Percentiles rank a stretch among this genome's conserved stretches.
Evolutionary conservation across 2,797 vertebrate species (phyloP).

Genomic region (Serranus cabrilla): DNA sequence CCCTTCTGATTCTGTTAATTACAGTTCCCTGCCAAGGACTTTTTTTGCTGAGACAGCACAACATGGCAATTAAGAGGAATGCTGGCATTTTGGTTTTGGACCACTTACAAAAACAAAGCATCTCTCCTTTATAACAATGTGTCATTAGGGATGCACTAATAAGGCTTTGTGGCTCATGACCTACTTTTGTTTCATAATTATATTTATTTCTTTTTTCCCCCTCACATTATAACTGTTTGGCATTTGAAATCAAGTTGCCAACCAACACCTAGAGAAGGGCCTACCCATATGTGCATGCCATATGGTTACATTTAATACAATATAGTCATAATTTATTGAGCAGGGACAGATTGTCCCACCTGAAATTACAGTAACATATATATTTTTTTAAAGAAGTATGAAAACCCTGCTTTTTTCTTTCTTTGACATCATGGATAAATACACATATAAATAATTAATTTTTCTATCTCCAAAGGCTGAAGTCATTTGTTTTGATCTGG

Average conservation of each 20-base stretch:
- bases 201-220: background rate
- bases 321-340: slow-evolving; percentile 1
- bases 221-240: slow-evolving; percentile 46
- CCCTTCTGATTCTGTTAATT: slow-evolving; percentile 65
- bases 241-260: slow-evolving; percentile 36
- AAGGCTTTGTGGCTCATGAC: slow-evolving; percentile 58
- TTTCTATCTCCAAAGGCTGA: slow-evolving; percentile 24
- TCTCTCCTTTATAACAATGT: slow-evolving; percentile 49
- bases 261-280: slow-evolving; percentile 29
- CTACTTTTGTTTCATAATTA: slow-evolving; percentile 52
- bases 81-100: slow-evolving; percentile 72
- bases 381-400: background rate
- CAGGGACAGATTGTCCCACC: background rate
- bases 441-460: too few species aligned
- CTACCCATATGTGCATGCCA: slow-evolving; percentile 21
- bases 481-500: slow-evolving; percentile 12
- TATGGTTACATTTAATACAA: slow-evolving; percentile 11
- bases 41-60: slow-evolving; percentile 75
- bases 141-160: slow-evolving; percentile 61
- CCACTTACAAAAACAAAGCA: slow-evolving; percentile 57
- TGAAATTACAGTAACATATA: slow-evolving; percentile 3
- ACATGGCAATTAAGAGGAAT: slow-evolving; percentile 70
- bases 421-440: too few species aligned
- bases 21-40: slow-evolving; percentile 60
- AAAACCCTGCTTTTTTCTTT: slow-evolving; percentile 6